Conservation (phyloP, 1,140 invertebrate genomes). For the Heterodera schachtii region DNA sequence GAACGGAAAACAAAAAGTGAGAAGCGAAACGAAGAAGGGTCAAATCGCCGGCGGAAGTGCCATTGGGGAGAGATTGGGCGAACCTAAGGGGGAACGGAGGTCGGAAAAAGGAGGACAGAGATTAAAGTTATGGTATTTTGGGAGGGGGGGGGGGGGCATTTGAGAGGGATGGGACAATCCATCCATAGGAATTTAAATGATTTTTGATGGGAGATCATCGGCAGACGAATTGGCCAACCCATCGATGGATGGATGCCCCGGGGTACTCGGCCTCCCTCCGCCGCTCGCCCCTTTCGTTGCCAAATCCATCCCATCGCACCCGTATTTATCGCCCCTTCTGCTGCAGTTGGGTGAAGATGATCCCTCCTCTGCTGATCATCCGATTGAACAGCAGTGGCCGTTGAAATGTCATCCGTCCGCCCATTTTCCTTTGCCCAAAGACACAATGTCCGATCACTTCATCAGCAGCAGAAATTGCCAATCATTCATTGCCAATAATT, state of each 20-base stretch:
- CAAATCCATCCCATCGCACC: neutral
- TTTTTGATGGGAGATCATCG: too few relatives aligned
- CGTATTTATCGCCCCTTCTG: neutral
- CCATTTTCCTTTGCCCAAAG: neutral
- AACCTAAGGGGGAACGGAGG: neutral
- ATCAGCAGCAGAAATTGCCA: neutral
- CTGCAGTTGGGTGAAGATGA: neutral
- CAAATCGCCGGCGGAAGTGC: neutral
- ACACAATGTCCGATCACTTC: neutral
- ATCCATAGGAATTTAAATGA: neutral
- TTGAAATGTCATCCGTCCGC: conserved; percentile 10
- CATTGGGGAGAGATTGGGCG: neutral
- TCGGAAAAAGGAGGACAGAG: too few relatives aligned
- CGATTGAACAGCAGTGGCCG: neutral
- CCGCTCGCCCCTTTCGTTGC: neutral
- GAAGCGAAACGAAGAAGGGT: neutral
- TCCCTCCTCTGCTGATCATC: neutral
- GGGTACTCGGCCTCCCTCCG: neutral
- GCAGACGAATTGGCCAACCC: too few relatives aligned
- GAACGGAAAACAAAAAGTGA: neutral
- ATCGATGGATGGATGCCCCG: neutral
- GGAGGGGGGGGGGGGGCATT: too few relatives aligned
- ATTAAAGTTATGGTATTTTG: too few relatives aligned
- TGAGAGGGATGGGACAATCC: neutral
- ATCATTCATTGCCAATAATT: neutral